A percentile compares a stretch with the other conserved stretches of the same genome.
Evolutionary conservation across 2,797 vertebrate genomes (phyloP).

Genomic region (Coilia nasus): DNA sequence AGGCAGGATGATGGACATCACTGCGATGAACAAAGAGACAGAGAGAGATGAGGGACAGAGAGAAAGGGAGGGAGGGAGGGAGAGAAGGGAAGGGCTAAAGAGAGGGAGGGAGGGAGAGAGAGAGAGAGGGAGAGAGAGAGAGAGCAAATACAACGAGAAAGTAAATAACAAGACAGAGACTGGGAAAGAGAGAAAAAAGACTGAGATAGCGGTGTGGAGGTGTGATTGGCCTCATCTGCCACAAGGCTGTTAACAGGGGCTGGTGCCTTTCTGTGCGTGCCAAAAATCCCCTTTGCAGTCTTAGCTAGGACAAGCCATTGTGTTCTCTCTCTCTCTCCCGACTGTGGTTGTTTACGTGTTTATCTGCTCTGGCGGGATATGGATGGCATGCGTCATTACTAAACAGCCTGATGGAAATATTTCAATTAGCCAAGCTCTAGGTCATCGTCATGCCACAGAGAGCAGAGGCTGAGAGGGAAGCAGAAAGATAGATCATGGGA

Average conservation of each 20-base stretch:
- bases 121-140: background rate
- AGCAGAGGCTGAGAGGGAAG: background rate
- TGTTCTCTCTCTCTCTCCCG: constrained; percentile 42
- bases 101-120: background rate
- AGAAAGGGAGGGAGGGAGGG: background rate
- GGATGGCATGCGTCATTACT: constrained; percentile 41
- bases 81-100: background rate
- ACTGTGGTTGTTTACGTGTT: constrained; percentile 59
- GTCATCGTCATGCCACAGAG: constrained; percentile 46
- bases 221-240: background rate
- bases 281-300: background rate
- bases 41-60: background rate
- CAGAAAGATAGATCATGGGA: background rate
- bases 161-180: no score
- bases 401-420: constrained; percentile 48
- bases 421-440: constrained; percentile 48
- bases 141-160: no score
- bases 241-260: background rate
- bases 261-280: background rate
- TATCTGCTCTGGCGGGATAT: constrained; percentile 41
- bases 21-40: background rate
- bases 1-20: background rate
- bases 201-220: background rate
- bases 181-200: no score
- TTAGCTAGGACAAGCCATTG: constrained; percentile 53